A percentile compares a stretch with the other conserved stretches of the same genome.
Evolutionary conservation across 2,797 vertebrate species (phyloP).

Genomic region (Onychomys arenicola): DNA sequence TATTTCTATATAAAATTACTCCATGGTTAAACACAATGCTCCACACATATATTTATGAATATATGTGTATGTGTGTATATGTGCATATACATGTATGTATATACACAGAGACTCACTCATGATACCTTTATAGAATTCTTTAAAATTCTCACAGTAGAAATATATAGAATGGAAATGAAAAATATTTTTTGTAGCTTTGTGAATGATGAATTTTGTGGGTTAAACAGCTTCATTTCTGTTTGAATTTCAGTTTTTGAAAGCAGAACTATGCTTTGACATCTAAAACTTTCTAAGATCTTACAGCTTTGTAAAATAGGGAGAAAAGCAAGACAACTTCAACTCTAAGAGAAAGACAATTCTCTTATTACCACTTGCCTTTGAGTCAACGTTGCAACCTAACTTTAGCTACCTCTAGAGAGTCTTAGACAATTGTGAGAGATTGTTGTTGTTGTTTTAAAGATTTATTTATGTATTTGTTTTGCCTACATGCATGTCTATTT

Average conservation of each 20-base stretch:
- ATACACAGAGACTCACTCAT: neutral
- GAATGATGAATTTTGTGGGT: neutral
- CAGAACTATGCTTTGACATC: constrained; percentile 45
- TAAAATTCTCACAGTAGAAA: constrained; percentile 65
- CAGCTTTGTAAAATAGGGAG: constrained; percentile 13
- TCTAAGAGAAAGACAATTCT: constrained; percentile 3
- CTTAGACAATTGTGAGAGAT: neutral
- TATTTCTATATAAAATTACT: constrained; percentile 48
- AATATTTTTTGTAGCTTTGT: constrained; percentile 60
- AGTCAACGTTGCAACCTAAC: neutral
- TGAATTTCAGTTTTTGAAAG: constrained; percentile 60
- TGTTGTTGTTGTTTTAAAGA: neutral
- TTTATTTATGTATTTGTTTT: neutral
- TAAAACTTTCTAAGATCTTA: constrained; percentile 49
- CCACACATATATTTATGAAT: neutral
- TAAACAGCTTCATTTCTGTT: neutral
- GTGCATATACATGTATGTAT: neutral
- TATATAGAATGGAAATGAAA: constrained; percentile 28
- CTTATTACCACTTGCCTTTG: neutral
- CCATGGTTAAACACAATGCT: constrained; percentile 52
- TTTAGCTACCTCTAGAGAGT: constrained; percentile 21
- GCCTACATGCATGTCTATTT: no score
- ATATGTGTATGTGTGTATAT: neutral
- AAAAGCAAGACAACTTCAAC: neutral
- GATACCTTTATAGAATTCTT: constrained; percentile 68